Evolutionary conservation across 1,140 invertebrate genomes (phyloP).

Genomic region (Drosophila kanapiae): DNA sequence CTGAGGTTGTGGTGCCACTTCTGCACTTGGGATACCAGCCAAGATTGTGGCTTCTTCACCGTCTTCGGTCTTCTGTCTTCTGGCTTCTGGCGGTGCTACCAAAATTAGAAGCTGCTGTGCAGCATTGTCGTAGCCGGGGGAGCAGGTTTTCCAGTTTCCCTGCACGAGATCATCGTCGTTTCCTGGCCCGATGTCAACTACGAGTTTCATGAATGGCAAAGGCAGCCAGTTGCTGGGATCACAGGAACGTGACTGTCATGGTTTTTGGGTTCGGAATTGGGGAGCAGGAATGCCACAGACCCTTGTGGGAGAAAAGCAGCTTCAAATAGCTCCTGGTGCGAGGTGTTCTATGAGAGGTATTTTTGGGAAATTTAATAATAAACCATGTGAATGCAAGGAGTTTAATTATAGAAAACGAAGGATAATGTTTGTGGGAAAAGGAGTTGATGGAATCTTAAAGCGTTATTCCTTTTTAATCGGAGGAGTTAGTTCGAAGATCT

Average conservation of each 20-base stretch:
- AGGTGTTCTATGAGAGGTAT: not conserved
- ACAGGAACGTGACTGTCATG: constrained; percentile 64
- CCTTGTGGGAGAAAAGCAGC: constrained; percentile 9
- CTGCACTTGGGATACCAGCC: constrained; percentile 17
- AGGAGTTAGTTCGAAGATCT: not conserved
- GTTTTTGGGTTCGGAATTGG: constrained; percentile 23
- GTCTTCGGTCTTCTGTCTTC: constrained; percentile 3
- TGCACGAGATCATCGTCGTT: constrained; percentile 46
- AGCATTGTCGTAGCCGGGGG: constrained; percentile 16
- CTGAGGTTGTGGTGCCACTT: constrained; percentile 49
- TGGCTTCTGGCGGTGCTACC: constrained; percentile 61
- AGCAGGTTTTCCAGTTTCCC: constrained; percentile 58
- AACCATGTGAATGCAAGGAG: not conserved
- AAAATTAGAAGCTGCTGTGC: constrained; percentile 76
- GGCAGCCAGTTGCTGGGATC: constrained; percentile 25
- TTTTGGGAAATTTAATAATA: constrained; percentile 5
- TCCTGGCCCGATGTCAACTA: constrained; percentile 57
- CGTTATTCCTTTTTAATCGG: not conserved
- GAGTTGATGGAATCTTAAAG: not conserved
- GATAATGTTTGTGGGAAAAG: not conserved
- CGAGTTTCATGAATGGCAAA: constrained; percentile 72
- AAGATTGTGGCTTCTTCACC: constrained; percentile 17
- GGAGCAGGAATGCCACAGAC: constrained; percentile 12
- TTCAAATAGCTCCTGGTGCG: constrained; percentile 1
- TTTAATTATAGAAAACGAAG: not conserved